Percentiles rank a stretch among this genome's conserved stretches.
These are phyloP conservation scores for Charadrius vociferus DNA, from an alignment of 2,113 vertebrate species.

Conservation along the genomic window DNA sequence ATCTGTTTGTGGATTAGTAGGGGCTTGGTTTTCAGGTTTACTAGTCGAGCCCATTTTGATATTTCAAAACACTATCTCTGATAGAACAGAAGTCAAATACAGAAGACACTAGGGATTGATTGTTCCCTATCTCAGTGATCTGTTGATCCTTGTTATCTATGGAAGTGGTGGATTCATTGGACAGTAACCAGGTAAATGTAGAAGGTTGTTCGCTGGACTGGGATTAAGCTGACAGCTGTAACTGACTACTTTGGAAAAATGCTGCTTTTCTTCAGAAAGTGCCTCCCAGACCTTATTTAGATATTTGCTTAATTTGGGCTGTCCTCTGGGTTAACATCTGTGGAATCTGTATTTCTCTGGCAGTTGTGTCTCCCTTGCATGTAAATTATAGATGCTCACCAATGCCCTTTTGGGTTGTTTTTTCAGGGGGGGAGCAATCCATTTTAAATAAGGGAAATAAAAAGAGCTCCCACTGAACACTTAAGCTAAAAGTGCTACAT, in stretches of 20 bases:
- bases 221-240: background rate
- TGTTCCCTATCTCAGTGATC: no score
- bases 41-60: background rate
- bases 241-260: conserved; percentile 3
- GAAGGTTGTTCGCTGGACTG: background rate
- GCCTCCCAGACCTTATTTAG: conserved; percentile 64
- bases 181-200: background rate
- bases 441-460: background rate
- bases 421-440: background rate
- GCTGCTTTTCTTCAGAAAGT: background rate
- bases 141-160: background rate
- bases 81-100: background rate
- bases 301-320: conserved; percentile 54
- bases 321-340: conserved; percentile 63
- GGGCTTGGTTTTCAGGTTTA: background rate
- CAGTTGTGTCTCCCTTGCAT: background rate
- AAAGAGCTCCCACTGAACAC: background rate
- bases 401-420: conserved; percentile 31
- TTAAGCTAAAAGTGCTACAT: background rate
- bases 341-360: conserved; percentile 63
- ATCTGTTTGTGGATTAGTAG: background rate
- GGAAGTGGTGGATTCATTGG: background rate
- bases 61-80: background rate
- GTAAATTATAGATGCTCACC: conserved; percentile 52
- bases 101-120: background rate